A percentile compares a stretch with the other conserved stretches of the same genome.
phyloP scores from a whole-genome alignment of 1,140 invertebrate genomes.

The Papilio glaucus region DNA sequence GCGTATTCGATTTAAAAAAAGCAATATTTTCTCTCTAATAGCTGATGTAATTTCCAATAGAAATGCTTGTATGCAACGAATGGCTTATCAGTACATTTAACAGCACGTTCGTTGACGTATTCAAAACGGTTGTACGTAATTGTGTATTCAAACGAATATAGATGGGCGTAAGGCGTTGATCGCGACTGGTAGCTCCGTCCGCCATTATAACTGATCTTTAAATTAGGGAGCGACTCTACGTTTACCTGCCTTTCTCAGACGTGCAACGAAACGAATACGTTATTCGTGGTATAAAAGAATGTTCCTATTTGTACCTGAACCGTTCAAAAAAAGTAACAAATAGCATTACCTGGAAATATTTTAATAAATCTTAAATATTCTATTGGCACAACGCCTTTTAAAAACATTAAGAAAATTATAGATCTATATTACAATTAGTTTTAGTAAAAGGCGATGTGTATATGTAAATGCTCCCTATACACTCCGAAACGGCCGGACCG shows the following conservation, averaged over 20 bases:
- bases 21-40: constrained; percentile 16
- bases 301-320: not conserved
- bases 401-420: too few relatives aligned
- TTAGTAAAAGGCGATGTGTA: too few relatives aligned
- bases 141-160: constrained; percentile 7
- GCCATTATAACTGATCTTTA: constrained; percentile 4
- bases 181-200: not conserved
- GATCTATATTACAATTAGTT: too few relatives aligned
- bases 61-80: constrained; percentile 10
- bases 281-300: constrained; percentile 5
- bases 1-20: not conserved
- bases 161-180: not conserved
- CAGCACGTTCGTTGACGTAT: constrained; percentile 3
- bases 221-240: constrained; percentile 3
- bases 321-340: not conserved
- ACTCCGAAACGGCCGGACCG: too few relatives aligned
- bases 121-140: constrained; percentile 5
- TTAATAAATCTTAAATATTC: too few relatives aligned
- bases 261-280: constrained; percentile 4
- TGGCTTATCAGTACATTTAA: constrained; percentile 18
- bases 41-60: constrained; percentile 8
- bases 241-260: constrained; percentile 15
- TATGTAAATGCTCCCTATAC: too few relatives aligned
- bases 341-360: not conserved
- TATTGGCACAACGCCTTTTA: too few relatives aligned